Percentiles rank a stretch among this genome's conserved stretches.
These are phyloP conservation scores for Oryzias javanicus DNA, from an alignment of 2,113 vertebrate genomes.

Conservation along the genomic window DNA sequence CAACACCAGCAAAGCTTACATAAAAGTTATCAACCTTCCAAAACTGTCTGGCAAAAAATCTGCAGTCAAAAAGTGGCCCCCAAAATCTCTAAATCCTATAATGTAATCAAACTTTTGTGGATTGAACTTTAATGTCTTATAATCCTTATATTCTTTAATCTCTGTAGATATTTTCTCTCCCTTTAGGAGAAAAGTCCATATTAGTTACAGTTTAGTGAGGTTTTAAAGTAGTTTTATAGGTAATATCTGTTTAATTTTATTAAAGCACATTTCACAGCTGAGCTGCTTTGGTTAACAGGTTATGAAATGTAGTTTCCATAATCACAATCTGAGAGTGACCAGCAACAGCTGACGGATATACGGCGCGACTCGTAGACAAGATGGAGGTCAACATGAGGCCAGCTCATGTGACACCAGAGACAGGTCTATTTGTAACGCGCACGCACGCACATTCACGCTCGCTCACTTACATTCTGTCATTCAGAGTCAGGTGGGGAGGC, in stretches of 20 bases:
- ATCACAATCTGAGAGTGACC: constrained; percentile 44
- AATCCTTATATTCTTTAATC: too few species aligned
- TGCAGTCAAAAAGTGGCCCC: constrained; percentile 67
- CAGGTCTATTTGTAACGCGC: constrained; percentile 74
- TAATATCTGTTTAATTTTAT: too few species aligned
- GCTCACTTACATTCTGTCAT: constrained; percentile 44
- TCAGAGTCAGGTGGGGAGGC: constrained; percentile 71
- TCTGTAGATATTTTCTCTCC: neutral
- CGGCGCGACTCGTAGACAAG: constrained; percentile 54
- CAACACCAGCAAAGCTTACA: constrained; percentile 35
- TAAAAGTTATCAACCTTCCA: constrained; percentile 50
- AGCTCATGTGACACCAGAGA: constrained; percentile 66
- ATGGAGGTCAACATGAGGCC: constrained; percentile 66
- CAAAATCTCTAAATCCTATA: too few species aligned
- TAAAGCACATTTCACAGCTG: too few species aligned
- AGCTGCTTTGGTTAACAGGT: too few species aligned
- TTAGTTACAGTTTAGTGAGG: constrained; percentile 8
- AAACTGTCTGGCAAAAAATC: constrained; percentile 49
- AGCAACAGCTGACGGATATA: constrained; percentile 68
- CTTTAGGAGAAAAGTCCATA: neutral
- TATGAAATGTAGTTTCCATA: constrained; percentile 30
- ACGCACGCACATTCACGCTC: constrained; percentile 56
- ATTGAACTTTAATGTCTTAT: too few species aligned
- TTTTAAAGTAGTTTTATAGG: too few species aligned
- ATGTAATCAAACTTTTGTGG: too few species aligned